A percentile compares a stretch with the other conserved stretches of the same genome.
Conservation (phyloP, 2,888 invertebrate species). For the Sinelater perroti region DNA sequence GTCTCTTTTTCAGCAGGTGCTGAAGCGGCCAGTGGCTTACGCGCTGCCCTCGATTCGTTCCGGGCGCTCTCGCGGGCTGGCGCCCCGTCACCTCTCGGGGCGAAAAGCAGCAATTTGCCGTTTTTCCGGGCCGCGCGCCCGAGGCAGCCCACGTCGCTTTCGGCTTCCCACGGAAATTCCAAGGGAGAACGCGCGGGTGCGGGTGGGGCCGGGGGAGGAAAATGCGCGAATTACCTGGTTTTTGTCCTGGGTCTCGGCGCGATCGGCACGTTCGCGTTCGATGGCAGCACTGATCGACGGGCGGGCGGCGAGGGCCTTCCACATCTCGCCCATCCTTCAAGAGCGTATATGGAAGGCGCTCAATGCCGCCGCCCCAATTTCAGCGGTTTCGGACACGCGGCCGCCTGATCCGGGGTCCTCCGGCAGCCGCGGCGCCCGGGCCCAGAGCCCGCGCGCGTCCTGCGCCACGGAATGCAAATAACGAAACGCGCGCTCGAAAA, state of each 20-base stretch:
- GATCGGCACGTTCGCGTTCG: conserved; percentile 11
- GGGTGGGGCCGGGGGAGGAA: background rate
- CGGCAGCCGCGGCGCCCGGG: no score
- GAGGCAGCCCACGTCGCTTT: conserved; percentile 6
- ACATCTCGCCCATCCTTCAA: conserved; percentile 23
- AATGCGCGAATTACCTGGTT: conserved; percentile 7
- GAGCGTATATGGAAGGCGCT: conserved; percentile 32
- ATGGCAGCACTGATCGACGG: conserved; percentile 17
- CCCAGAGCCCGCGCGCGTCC: no score
- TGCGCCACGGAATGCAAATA: no score
- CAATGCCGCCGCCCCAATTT: conserved; percentile 34
- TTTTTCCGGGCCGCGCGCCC: background rate
- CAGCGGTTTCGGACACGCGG: no score
- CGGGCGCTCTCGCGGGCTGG: conserved; percentile 1
- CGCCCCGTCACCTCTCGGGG: background rate
- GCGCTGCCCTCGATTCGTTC: conserved; percentile 33
- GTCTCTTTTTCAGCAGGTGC: conserved; percentile 32
- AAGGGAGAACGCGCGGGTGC: background rate
- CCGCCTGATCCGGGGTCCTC: no score
- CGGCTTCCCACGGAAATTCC: conserved; percentile 14
- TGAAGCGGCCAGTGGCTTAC: conserved; percentile 31
- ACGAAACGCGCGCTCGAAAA: no score
- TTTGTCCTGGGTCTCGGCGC: conserved; percentile 10
- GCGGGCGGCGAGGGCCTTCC: conserved; percentile 18
- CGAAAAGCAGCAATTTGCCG: background rate